phyloP scores from a whole-genome alignment of 2,113 vertebrate species.

The Meleagris gallopavo region DNA sequence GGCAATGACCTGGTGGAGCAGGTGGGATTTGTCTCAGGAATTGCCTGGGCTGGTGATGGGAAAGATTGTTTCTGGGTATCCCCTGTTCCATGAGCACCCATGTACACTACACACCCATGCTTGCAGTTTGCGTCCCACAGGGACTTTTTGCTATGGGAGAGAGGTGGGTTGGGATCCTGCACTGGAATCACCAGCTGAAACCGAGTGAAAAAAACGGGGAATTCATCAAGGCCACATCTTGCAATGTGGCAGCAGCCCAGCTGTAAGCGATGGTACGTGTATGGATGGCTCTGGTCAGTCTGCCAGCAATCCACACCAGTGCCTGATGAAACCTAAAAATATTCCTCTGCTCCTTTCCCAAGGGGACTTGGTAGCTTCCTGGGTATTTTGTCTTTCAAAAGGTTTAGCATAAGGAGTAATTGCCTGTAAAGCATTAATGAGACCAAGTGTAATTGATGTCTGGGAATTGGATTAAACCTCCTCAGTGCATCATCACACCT shows the following conservation, averaged over 20 bases:
- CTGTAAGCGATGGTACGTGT: neutral
- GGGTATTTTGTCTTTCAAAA: neutral
- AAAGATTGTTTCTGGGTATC: neutral
- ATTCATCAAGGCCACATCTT: neutral
- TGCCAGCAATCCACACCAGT: neutral
- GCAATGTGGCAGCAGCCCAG: fast-evolving
- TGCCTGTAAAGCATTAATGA: neutral
- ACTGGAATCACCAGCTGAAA: neutral
- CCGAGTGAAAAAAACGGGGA: neutral
- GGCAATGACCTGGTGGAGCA: neutral
- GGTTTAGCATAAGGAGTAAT: neutral
- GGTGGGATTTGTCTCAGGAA: neutral
- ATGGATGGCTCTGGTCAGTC: neutral
- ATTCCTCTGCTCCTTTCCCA: neutral
- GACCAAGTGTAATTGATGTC: neutral
- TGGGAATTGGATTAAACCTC: conserved; percentile 30
- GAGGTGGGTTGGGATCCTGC: neutral
- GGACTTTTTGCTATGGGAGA: neutral
- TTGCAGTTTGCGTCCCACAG: neutral
- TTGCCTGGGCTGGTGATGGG: neutral
- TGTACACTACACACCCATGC: fast-evolving
- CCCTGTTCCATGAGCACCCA: neutral
- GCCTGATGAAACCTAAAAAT: neutral
- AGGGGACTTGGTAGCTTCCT: neutral
- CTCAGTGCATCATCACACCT: neutral